These are phyloP conservation scores for Ctenosaura bakeri DNA, from an alignment of 2,797 vertebrate genomes.

Conservation along the genomic window DNA sequence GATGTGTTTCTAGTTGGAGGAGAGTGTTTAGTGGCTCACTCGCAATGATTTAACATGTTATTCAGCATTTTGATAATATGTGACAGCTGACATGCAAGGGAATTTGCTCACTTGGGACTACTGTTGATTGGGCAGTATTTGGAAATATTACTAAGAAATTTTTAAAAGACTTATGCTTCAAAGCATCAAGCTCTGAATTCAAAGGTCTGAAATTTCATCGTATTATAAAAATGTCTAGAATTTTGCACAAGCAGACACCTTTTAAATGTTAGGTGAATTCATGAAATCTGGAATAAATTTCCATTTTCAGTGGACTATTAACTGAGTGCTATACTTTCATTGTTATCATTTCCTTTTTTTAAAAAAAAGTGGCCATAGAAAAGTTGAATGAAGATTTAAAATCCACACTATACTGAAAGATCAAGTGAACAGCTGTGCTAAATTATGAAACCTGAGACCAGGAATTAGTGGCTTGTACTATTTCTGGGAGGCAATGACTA, in stretches of 20 bases:
- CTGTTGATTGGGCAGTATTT: neutral
- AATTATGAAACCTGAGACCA: conserved; percentile 22
- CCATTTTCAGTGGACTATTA: neutral
- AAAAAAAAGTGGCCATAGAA: neutral
- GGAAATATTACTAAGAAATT: neutral
- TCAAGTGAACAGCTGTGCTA: conserved; percentile 6
- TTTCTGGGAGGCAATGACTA: neutral
- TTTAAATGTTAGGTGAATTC: neutral
- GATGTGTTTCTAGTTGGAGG: neutral
- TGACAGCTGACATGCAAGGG: neutral
- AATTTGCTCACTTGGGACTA: neutral
- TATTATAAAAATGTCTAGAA: neutral
- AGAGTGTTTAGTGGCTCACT: neutral
- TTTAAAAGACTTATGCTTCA: neutral
- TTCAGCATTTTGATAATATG: neutral
- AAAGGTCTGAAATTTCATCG: neutral
- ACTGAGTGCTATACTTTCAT: too few species aligned
- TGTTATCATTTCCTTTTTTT: too few species aligned
- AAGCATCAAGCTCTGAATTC: neutral
- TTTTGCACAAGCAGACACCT: neutral
- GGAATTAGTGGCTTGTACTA: neutral
- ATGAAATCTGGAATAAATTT: neutral
- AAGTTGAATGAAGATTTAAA: neutral
- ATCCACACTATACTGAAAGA: conserved; percentile 10
- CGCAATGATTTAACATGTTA: neutral